These are phyloP conservation scores for Meganola albula DNA, from an alignment of 2,888 invertebrate genomes.

Conservation along the genomic window DNA sequence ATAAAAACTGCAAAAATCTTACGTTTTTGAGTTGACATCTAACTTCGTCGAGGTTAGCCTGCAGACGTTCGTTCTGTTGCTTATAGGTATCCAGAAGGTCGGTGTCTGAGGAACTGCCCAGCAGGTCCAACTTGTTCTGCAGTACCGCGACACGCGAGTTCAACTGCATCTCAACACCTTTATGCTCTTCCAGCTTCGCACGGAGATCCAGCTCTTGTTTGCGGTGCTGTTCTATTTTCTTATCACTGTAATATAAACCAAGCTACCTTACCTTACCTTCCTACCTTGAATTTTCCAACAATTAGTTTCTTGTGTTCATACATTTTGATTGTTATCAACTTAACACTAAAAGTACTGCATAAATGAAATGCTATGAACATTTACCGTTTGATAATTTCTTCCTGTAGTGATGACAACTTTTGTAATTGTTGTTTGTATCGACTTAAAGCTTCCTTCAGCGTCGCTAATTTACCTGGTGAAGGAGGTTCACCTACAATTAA, in stretches of 20 bases:
- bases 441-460: conserved; percentile 60
- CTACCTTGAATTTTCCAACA: too few relatives aligned
- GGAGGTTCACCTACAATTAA: conserved; percentile 50
- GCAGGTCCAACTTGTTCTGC: conserved; percentile 55
- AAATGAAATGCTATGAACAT: conserved; percentile 1
- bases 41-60: conserved; percentile 48
- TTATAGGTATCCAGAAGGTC: conserved; percentile 53
- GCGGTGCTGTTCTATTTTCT: conserved; percentile 58
- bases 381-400: conserved; percentile 62
- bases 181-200: conserved; percentile 57
- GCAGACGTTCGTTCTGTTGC: conserved; percentile 52
- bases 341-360: too few relatives aligned
- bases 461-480: conserved; percentile 61
- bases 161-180: conserved; percentile 60
- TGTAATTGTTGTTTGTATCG: conserved; percentile 60
- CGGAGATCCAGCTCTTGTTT: conserved; percentile 60
- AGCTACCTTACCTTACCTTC: too few relatives aligned
- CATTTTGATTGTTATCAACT: too few relatives aligned
- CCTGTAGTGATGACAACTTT: conserved; percentile 54
- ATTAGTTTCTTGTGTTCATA: too few relatives aligned
- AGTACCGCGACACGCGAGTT: conserved; percentile 57
- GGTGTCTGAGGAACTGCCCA: conserved; percentile 46
- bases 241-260: conserved; percentile 56
- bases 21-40: conserved; percentile 59
- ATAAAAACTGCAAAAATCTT: conserved; percentile 17